Evolutionary conservation across 1,140 invertebrate species (phyloP), one percentile per base, ranked within the genome.

Genomic region (Tachypleus tridentatus): DNA sequence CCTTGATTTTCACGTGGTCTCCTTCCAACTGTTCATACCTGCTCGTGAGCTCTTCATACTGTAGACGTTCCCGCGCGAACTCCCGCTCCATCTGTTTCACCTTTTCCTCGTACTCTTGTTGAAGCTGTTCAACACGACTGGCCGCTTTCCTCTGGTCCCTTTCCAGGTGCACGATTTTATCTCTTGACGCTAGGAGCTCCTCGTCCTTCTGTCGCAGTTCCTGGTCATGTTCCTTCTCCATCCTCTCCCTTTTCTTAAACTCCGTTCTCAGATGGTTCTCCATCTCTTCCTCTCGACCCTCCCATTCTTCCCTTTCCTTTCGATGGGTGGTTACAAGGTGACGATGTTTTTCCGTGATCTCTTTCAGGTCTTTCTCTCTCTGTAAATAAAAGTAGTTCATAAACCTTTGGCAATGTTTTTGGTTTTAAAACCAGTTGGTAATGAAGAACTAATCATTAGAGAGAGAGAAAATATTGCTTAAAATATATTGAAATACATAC

Each of bases 21-120:
- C 91, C 87, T 72, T 86, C 85, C n/a, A 93, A 76, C 65, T 87
- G 80, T 72, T 89, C 88, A 75, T 91, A 89, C 74, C 88, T 89
- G 4, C 80, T 79, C 49, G 86, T 89, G 5, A 93, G 77, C 69
- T 91, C 88, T 66, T 89, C 85, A 74, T 87, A 87, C 68, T 88
- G 85, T 65, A 86, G 82, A 63, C 68, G 67, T 51, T 58, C 50
- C 11, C 65, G 61, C 3, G 58, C 54, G 49, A 58, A 51, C 4
- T 72, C 67, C 56, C 63, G 47, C 51, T 71, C 64, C 54, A 62
- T 10, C 58, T 56, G 29, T 65, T 61, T 50, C 57, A 61, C 51
- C 61, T 67, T 10, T 7, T 63, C 56, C n/a, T 69, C 65, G 6
- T 61, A 62, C 49, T 72, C 70, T 47, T 29, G 29, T 29, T 72